Evolutionary conservation across 2,797 vertebrate genomes (phyloP).

Genomic region (Chelonia mydas): DNA sequence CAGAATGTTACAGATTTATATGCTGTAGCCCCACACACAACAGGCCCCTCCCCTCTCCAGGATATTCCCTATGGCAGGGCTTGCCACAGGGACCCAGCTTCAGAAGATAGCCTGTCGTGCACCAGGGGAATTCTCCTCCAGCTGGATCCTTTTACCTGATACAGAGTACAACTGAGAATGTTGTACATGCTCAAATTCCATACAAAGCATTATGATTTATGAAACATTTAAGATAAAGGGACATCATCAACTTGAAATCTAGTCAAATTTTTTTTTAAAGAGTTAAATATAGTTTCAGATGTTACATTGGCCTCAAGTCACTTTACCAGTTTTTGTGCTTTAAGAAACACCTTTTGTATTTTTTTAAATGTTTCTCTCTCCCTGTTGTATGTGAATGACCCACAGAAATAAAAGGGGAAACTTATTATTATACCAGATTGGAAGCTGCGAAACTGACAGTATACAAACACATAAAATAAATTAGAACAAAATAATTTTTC

Average conservation of each 20-base stretch:
- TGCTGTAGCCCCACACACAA: neutral
- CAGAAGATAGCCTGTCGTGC: too few species aligned
- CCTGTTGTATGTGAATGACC: neutral
- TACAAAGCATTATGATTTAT: neutral
- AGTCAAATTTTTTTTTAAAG: neutral
- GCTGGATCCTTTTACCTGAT: neutral
- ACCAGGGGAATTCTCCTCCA: neutral
- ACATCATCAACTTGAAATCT: neutral
- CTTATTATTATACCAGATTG: neutral
- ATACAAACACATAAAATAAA: neutral
- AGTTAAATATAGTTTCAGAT: neutral
- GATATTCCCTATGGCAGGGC: neutral
- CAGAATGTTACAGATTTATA: neutral
- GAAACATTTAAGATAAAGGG: neutral
- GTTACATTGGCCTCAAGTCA: neutral
- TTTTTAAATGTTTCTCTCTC: neutral
- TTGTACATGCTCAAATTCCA: neutral
- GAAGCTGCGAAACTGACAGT: neutral
- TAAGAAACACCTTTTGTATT: neutral
- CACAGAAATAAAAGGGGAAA: neutral
- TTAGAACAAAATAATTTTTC: neutral
- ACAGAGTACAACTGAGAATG: neutral
- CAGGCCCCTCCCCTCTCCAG: neutral
- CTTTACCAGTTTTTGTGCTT: neutral
- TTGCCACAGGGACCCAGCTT: neutral